Conservation (phyloP, 2,797 vertebrate genomes). For the Aplochiton taeniatus region DNA sequence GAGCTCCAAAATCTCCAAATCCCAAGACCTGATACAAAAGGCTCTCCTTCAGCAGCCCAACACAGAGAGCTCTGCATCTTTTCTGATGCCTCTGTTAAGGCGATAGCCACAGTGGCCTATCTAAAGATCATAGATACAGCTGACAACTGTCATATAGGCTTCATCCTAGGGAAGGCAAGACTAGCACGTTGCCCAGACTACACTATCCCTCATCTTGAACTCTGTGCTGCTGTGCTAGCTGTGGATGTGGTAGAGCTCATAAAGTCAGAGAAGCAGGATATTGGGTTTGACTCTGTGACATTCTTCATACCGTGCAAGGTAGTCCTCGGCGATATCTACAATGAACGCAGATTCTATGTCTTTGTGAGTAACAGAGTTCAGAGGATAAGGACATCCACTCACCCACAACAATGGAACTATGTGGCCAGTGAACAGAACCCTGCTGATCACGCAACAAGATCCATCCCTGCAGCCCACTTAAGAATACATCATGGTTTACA, state of each 20-base stretch:
- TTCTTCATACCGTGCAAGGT: too few species aligned
- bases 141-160: background rate
- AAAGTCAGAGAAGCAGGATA: background rate
- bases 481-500: conserved; percentile 19
- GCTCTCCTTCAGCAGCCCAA: background rate
- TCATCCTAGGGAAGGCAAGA: conserved; percentile 21
- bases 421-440: conserved; percentile 24
- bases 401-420: conserved; percentile 29
- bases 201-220: conserved; percentile 7
- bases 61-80: background rate
- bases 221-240: background rate
- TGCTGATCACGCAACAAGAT: conserved; percentile 24
- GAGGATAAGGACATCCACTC: conserved; percentile 18
- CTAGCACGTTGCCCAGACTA: background rate
- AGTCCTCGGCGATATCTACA: conserved; percentile 1
- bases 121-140: background rate
- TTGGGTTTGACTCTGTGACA: too few species aligned
- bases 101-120: background rate
- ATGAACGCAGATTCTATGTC: conserved; percentile 28
- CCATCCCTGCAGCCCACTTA: conserved; percentile 8
- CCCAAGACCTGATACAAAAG: background rate
- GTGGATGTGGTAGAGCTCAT: background rate
- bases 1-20: conserved; percentile 5
- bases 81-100: conserved; percentile 7
- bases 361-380: conserved; percentile 29